These are phyloP conservation scores for Melolontha melolontha DNA, from an alignment of 2,888 invertebrate genomes.

Conservation along the genomic window DNA sequence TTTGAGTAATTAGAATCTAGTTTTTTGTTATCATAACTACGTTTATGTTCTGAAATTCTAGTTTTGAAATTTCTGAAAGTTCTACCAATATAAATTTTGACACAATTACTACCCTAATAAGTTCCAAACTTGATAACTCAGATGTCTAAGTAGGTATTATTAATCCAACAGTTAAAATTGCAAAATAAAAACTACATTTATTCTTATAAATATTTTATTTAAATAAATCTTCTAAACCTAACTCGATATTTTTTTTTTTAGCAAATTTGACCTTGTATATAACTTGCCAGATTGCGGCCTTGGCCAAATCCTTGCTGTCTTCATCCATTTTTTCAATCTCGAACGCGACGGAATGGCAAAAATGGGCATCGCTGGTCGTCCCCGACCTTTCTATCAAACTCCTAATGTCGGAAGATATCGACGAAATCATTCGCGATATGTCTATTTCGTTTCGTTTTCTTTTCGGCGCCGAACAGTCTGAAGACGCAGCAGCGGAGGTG, in stretches of 20 bases:
- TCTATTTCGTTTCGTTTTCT: slow-evolving; percentile 8
- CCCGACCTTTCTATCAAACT: slow-evolving; percentile 10
- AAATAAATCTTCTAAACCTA: slow-evolving; percentile 19
- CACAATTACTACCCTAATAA: no score
- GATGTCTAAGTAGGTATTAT: no score
- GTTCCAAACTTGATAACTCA: no score
- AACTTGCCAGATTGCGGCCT: slow-evolving; percentile 29
- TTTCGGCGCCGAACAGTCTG: slow-evolving; percentile 9
- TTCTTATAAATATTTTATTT: slow-evolving; percentile 4
- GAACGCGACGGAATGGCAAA: slow-evolving; percentile 18
- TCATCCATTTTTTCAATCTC: slow-evolving; percentile 25
- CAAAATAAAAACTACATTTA: neutral
- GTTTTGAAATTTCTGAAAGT: no score
- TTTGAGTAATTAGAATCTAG: no score
- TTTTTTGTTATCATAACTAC: no score
- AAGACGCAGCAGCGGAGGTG: neutral
- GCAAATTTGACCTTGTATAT: slow-evolving; percentile 29
- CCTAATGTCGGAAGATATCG: slow-evolving; percentile 7
- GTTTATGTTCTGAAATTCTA: no score
- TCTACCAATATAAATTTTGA: no score
- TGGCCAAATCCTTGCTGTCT: slow-evolving; percentile 23
- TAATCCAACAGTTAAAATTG: no score
- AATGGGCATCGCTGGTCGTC: slow-evolving; percentile 18
- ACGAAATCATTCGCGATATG: slow-evolving; percentile 14
- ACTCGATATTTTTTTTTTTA: slow-evolving; percentile 24